A percentile compares a stretch with the other conserved stretches of the same genome.
These are phyloP conservation scores for Uropsilus gracilis DNA, from an alignment of 2,113 vertebrate genomes.

Conservation along the genomic window DNA sequence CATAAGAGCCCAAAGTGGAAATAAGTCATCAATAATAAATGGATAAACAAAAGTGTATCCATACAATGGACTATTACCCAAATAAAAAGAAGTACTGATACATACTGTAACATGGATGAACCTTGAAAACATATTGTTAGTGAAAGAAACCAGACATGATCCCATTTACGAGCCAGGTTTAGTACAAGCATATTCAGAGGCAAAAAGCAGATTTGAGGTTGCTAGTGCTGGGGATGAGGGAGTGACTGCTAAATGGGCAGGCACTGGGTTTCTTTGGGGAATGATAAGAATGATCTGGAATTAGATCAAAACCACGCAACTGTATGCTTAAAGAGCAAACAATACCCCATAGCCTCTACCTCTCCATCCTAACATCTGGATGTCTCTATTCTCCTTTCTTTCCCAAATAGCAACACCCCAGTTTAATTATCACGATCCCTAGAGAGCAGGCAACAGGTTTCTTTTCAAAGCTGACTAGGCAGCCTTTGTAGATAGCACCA, in stretches of 20 bases:
- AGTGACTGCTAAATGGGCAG: not conserved
- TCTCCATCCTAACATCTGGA: not conserved
- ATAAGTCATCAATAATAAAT: not conserved
- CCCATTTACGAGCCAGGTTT: not conserved
- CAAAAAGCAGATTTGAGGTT: not conserved
- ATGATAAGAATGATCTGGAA: not conserved
- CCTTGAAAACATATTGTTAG: not conserved
- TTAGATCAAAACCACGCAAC: not conserved
- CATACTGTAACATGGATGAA: not conserved
- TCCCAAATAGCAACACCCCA: not conserved
- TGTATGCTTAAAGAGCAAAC: not conserved
- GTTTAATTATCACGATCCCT: slow-evolving; percentile 33
- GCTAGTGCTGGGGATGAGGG: not conserved
- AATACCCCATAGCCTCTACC: not conserved
- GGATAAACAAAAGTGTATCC: not conserved
- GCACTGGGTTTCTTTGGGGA: not conserved
- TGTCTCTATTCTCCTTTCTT: not conserved
- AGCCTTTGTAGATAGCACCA: not conserved
- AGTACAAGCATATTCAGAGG: not conserved
- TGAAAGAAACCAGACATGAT: not conserved
- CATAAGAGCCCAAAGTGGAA: not conserved
- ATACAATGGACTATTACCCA: not conserved
- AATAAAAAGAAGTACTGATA: not conserved
- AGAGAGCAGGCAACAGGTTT: slow-evolving; percentile 59
- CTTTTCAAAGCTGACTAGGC: not conserved